Evolutionary conservation across 2,113 vertebrate genomes (phyloP).

Genomic region (Vireo altiloquus): DNA sequence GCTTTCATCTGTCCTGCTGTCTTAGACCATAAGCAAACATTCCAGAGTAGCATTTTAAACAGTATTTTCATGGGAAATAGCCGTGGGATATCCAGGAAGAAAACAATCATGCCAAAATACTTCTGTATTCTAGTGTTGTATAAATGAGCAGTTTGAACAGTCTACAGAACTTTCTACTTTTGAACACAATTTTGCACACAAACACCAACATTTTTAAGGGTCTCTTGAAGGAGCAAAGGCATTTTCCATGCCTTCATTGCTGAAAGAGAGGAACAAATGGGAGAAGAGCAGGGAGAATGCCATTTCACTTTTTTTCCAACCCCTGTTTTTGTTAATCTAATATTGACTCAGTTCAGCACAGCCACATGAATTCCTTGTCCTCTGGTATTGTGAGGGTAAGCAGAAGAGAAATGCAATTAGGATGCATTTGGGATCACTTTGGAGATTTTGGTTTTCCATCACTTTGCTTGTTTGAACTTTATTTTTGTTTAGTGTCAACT

Average conservation of each 20-base stretch:
- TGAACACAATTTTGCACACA: background rate
- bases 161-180: background rate
- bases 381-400: accelerated
- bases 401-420: background rate
- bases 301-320: background rate
- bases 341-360: background rate
- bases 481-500: background rate
- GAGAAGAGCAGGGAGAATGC: background rate
- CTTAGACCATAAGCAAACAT: background rate
- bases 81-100: background rate
- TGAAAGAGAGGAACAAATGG: background rate
- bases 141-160: background rate
- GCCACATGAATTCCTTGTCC: background rate
- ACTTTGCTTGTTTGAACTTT: background rate
- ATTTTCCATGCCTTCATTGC: background rate
- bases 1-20: background rate
- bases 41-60: background rate
- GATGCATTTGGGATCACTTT: background rate
- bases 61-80: background rate
- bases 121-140: background rate
- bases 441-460: background rate
- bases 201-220: background rate
- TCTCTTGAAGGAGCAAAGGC: background rate
- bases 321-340: background rate
- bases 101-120: background rate